Conservation (phyloP, 2,888 invertebrate genomes). For the Lathronympha strigana region DNA sequence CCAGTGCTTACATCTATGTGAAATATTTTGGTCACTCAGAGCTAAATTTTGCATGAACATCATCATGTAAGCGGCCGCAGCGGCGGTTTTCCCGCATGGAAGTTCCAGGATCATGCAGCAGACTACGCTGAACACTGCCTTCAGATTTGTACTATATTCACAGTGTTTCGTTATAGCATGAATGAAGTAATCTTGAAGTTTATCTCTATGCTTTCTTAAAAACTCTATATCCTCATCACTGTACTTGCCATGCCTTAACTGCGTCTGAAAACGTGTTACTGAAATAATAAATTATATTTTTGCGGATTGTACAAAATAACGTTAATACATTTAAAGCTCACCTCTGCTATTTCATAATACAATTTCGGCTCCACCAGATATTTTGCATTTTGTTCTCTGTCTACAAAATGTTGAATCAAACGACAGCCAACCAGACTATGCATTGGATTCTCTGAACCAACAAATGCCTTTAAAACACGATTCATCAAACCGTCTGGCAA, state of each 20-base stretch:
- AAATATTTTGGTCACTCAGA: slow-evolving; percentile 63
- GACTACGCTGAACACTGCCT: slow-evolving; percentile 81
- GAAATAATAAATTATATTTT: not conserved
- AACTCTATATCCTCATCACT: slow-evolving; percentile 78
- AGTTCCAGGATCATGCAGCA: slow-evolving; percentile 83
- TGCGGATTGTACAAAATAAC: not conserved
- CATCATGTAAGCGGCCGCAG: slow-evolving; percentile 81
- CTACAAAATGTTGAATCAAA: slow-evolving; percentile 82
- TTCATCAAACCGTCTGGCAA: slow-evolving; percentile 78
- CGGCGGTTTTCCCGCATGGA: slow-evolving; percentile 85
- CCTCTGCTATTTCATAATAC: slow-evolving; percentile 68
- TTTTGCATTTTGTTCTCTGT: slow-evolving; percentile 77
- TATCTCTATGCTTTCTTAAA: slow-evolving; percentile 75
- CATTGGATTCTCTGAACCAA: slow-evolving; percentile 72
- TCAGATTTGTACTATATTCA: slow-evolving; percentile 74
- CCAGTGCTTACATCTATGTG: slow-evolving; percentile 72
- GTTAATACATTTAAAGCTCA: slow-evolving; percentile 51
- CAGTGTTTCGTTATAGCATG: slow-evolving; percentile 75
- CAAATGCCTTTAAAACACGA: slow-evolving; percentile 70
- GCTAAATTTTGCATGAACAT: slow-evolving; percentile 86
- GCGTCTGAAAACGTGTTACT: slow-evolving; percentile 59
- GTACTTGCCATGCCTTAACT: slow-evolving; percentile 67
- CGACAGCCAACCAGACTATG: slow-evolving; percentile 82
- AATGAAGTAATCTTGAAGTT: slow-evolving; percentile 69
- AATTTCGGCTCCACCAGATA: slow-evolving; percentile 81